Base-by-base conservation (phyloP, 2,797 vertebrate genomes). In the Xenopus petersii region DNA sequence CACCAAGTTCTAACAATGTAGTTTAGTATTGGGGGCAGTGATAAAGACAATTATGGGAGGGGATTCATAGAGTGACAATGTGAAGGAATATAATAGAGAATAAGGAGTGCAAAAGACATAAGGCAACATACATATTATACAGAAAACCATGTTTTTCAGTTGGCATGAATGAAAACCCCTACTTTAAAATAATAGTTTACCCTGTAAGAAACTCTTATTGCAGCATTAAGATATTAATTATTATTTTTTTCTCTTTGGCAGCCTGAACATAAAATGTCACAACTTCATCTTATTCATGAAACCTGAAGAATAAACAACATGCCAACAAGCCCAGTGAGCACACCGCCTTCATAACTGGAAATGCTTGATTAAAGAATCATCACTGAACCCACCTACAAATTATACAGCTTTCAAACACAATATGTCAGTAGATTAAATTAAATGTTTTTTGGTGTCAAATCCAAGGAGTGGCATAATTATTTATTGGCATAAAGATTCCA, bases 391-490 rank as follows among this genome's bases (percentile, higher is more conserved):
- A 42, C 47, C 48, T n/a, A 70, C 7, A 69, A 21, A 13, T 60
- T 54, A 5, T 55, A 61, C 12, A 7, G 60, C 49, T 42, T 46
- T 59, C 12, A 55, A 36, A 59, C 21, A 63, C 47, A 55, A 61
- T 61, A 26, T 77, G 63, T 51, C 74, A 72, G 46, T 30, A 3
- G 46, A 30, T 21, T 17, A 24, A 5, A 61, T 61, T 71, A 67
- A 30, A 21, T 66, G 55, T 61, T 62, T 21, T 21, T 21, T 55
- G 67, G 56, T n/a, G 58, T 67, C 9, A 77, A 67, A 67, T 67
- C 65, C 58, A 72, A 77, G 75, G 75, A 62, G 69, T 47, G 75
- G 75, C 33, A 67, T 47, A 66, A 71, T 7, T 16, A 67, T 13
- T 54, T 55, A 8, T 67, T 30, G 26, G 26, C 26, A 30, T 30